phyloP scores from a whole-genome alignment of 1,140 invertebrate genomes.

The Aleiodes sp. region DNA sequence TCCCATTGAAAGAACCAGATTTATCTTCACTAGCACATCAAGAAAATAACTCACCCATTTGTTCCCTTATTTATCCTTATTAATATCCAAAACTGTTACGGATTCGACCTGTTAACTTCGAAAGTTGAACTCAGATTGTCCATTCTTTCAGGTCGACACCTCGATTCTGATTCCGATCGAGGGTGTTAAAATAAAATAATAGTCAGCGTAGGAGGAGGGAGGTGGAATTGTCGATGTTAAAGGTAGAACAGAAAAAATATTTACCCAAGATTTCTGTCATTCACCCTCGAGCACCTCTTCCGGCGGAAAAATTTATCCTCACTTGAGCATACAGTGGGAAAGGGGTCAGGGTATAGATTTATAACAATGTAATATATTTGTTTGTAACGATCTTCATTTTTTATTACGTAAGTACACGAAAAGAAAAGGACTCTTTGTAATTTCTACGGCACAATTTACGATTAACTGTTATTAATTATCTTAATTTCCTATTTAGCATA shows the following conservation, averaged over 20 bases:
- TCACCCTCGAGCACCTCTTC: slow-evolving; percentile 7
- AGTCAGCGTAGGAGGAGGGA: not conserved
- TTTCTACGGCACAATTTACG: slow-evolving; percentile 1
- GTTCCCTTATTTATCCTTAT: not conserved
- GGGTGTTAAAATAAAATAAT: not conserved
- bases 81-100: not conserved
- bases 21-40: no score
- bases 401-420: slow-evolving; percentile 30
- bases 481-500: not conserved
- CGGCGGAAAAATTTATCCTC: slow-evolving; percentile 19
- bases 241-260: slow-evolving; percentile 31
- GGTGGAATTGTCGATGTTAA: slow-evolving; percentile 18
- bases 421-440: slow-evolving; percentile 19
- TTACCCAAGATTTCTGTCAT: slow-evolving; percentile 27
- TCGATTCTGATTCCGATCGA: slow-evolving; percentile 13
- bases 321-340: not conserved
- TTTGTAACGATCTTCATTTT: slow-evolving; percentile 21
- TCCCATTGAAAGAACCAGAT: no score
- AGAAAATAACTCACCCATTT: slow-evolving; percentile 3
- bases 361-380: not conserved
- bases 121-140: slow-evolving; percentile 17
- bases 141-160: not conserved
- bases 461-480: slow-evolving; percentile 13
- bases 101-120: not conserved
- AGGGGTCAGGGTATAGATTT: slow-evolving; percentile 10